Evolutionary conservation across 2,797 vertebrate species (phyloP).

Genomic region (Macroramphosus scolopax): DNA sequence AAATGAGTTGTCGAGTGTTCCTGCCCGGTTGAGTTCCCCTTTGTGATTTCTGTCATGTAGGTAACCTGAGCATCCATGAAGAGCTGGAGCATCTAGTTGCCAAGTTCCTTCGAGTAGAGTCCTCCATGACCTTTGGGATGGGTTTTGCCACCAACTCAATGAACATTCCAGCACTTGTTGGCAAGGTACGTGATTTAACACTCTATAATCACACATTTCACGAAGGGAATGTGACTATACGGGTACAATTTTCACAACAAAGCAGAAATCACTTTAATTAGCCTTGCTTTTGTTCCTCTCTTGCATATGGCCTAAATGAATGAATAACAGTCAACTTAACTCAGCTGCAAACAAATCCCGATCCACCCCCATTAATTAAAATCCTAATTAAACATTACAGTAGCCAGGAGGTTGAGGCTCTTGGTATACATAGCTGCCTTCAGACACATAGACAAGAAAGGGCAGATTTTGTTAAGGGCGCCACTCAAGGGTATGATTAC

Average conservation of each 20-base stretch:
- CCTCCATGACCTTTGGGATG: constrained; percentile 93
- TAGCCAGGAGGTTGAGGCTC: constrained; percentile 53
- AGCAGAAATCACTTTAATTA: constrained; percentile 53
- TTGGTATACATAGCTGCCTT: constrained; percentile 40
- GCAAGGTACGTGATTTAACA: constrained; percentile 67
- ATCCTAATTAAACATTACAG: constrained; percentile 69
- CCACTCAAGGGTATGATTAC: constrained; percentile 64
- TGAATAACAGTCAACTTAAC: constrained; percentile 53
- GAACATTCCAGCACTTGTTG: constrained; percentile 90
- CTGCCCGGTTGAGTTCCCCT: constrained; percentile 14
- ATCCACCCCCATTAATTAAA: constrained; percentile 65
- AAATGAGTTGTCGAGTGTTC: background rate
- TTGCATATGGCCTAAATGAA: constrained; percentile 55
- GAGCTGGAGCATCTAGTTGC: constrained; percentile 83
- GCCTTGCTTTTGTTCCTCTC: constrained; percentile 46
- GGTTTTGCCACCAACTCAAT: constrained; percentile 97
- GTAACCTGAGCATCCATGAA: constrained; percentile 86
- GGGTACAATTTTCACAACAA: constrained; percentile 12
- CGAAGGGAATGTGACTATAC: constrained; percentile 8
- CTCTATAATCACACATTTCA: background rate
- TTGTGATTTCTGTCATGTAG: constrained; percentile 65
- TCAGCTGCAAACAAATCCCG: constrained; percentile 39
- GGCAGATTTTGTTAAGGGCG: constrained; percentile 62
- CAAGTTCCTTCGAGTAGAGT: constrained; percentile 83
- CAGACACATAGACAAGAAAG: constrained; percentile 48